phyloP scores from a whole-genome alignment of 1,140 invertebrate genomes.

The Drosophila parabipectinata region DNA sequence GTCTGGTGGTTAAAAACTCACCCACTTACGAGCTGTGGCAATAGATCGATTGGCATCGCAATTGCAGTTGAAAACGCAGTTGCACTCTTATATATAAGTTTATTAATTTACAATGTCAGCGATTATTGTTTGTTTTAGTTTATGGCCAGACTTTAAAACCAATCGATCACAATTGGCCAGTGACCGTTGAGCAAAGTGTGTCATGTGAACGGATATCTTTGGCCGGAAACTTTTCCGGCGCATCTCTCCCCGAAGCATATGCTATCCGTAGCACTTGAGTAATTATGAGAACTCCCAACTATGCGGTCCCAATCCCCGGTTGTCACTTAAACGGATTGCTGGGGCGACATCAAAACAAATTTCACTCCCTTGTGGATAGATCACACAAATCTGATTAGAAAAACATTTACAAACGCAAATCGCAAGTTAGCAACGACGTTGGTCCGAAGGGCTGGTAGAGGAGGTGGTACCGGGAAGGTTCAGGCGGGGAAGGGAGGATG shows the following conservation, averaged over 20 bases:
- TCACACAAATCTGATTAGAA: conserved; percentile 76
- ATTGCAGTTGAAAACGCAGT: conserved; percentile 51
- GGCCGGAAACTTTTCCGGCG: conserved; percentile 3
- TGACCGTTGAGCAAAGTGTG: conserved; percentile 14
- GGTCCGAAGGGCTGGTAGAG: not conserved
- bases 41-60: conserved; percentile 74
- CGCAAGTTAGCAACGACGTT: conserved; percentile 65
- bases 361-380: conserved; percentile 65
- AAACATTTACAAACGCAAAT: conserved; percentile 80
- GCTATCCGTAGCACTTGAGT: conserved; percentile 36
- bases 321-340: conserved; percentile 71
- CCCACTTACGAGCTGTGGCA: conserved; percentile 39
- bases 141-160: conserved; percentile 71
- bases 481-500: not conserved
- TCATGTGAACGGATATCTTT: conserved; percentile 33
- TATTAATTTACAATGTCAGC: conserved; percentile 73
- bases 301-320: conserved; percentile 6
- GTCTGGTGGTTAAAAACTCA: conserved; percentile 25
- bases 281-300: conserved; percentile 48
- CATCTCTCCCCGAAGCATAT: conserved; percentile 18
- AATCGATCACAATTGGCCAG: conserved; percentile 66
- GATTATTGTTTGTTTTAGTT: conserved; percentile 76
- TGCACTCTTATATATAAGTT: conserved; percentile 56
- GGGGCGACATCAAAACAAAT: conserved; percentile 76
- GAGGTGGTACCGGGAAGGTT: not conserved